Conservation (phyloP, 1,140 invertebrate genomes). For the Lithobius niger region DNA sequence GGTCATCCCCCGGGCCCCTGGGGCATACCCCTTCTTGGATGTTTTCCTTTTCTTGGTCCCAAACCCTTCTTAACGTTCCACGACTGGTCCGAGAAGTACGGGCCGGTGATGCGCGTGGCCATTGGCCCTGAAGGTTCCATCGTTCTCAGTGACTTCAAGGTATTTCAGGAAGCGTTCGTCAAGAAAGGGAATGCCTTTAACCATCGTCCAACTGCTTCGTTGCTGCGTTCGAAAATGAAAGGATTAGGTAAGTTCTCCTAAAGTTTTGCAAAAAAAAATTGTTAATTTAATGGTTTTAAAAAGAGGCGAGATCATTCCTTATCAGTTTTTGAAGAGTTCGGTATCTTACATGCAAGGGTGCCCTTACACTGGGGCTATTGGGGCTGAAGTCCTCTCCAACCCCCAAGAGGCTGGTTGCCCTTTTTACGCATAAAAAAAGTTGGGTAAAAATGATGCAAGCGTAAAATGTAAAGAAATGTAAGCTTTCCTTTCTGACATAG, state of each 20-base stretch:
- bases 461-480: too few species aligned
- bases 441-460: too few species aligned
- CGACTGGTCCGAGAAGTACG: slow-evolving; percentile 14
- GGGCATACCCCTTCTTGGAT: slow-evolving; percentile 16
- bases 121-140: slow-evolving; percentile 14
- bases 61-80: slow-evolving; percentile 11
- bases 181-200: slow-evolving; percentile 18
- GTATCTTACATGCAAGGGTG: too few species aligned
- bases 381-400: too few species aligned
- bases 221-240: slow-evolving; percentile 16
- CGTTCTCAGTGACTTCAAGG: slow-evolving; percentile 15
- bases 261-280: too few species aligned
- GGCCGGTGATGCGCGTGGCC: slow-evolving; percentile 16
- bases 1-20: slow-evolving; percentile 17
- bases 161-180: slow-evolving; percentile 17
- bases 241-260: slow-evolving; percentile 17
- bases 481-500: too few species aligned
- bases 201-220: slow-evolving; percentile 15
- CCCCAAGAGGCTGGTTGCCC: too few species aligned
- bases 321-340: too few species aligned
- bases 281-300: too few species aligned
- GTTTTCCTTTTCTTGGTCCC: slow-evolving; percentile 14
- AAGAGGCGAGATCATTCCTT: too few species aligned
- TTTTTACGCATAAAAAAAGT: too few species aligned
- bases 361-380: too few species aligned